Evolutionary conservation across 2,113 vertebrate genomes (phyloP), one percentile per base, ranked within the genome.

Genomic region (Noturus placidus): DNA sequence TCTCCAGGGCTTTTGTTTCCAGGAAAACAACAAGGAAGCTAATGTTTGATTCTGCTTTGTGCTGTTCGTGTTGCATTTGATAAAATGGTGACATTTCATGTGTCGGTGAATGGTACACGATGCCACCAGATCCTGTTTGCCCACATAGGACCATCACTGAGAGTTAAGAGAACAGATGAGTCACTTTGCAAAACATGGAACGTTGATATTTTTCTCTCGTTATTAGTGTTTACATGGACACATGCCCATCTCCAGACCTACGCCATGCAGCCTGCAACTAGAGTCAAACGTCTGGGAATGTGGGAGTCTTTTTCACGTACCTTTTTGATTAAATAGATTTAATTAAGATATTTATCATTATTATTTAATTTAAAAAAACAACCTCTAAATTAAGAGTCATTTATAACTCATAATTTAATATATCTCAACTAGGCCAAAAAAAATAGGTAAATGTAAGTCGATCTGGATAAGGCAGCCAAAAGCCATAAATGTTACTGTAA

Each of bases 51-150:
- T 79, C 30, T 46, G 82, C 46, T 79, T 10, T 25, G 70, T 65
- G 35, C 25, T 84, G 22, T 57, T 70, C 9, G 22, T 38, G 14
- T 57, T 2, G 76, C 22, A 4, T 70, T 52, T 57, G 30, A 57
- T 42, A 56, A 70, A 69, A 70, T 46, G 33, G 61, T 42, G 56
- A 63, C 84, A 86, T 86, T 79, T 67, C 35, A 19, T 17, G 11
- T 27, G 17, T 17, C 20, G 2, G 50, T 30, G n/a, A 67, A 14
- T 5, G 42, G 10, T 50, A 25, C 61, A 80, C 50, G 27, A 54
- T 25, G 56, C 61, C 76, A 67, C 35, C 42, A 67, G 42, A 30
- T 42, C 22, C 63, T 87, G 78, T 87, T 81, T 70, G 50, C 70
- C 59, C 35, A 83, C 82, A 63, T 25, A 63, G 38, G 50, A 65